Evolutionary conservation across 2,888 invertebrate genomes (phyloP).

Genomic region (Iselma pallidipennis): DNA sequence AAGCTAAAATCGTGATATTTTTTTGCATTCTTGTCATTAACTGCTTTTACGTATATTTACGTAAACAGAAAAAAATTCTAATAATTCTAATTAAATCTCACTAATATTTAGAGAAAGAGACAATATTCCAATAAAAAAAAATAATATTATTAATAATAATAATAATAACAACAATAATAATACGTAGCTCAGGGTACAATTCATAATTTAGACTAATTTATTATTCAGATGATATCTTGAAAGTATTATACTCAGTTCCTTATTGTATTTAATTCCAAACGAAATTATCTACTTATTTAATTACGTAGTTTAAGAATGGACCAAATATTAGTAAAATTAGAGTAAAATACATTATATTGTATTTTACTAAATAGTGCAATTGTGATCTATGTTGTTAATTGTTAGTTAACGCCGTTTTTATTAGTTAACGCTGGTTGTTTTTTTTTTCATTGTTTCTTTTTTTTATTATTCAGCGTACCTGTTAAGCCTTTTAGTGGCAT

Average conservation of each 20-base stretch:
- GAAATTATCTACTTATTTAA: constrained; percentile 15
- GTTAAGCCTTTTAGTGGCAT: constrained; percentile 18
- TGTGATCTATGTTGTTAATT: constrained; percentile 26
- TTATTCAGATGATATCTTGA: constrained; percentile 12
- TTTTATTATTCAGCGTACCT: constrained; percentile 14
- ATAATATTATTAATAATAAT: not conserved
- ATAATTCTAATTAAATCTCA: constrained; percentile 7
- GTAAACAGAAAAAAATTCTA: constrained; percentile 4
- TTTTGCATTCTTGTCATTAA: constrained; percentile 19
- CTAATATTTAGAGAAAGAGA: constrained; percentile 8
- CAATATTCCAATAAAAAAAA: not conserved
- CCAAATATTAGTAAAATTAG: constrained; percentile 12
- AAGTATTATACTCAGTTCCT: constrained; percentile 30
- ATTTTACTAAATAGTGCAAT: constrained; percentile 19
- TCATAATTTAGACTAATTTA: constrained; percentile 21
- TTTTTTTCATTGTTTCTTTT: not conserved
- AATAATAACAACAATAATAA: not conserved
- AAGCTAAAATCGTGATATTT: constrained; percentile 24
- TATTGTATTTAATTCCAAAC: constrained; percentile 15
- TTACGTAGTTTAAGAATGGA: constrained; percentile 15
- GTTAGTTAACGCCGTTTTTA: constrained; percentile 15
- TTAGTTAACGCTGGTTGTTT: not conserved
- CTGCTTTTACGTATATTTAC: constrained; percentile 12
- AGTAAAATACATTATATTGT: not conserved
- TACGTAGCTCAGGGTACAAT: constrained; percentile 30